Base-by-base conservation (phyloP, 2,888 invertebrate genomes). In the Orthosia gracilis region DNA sequence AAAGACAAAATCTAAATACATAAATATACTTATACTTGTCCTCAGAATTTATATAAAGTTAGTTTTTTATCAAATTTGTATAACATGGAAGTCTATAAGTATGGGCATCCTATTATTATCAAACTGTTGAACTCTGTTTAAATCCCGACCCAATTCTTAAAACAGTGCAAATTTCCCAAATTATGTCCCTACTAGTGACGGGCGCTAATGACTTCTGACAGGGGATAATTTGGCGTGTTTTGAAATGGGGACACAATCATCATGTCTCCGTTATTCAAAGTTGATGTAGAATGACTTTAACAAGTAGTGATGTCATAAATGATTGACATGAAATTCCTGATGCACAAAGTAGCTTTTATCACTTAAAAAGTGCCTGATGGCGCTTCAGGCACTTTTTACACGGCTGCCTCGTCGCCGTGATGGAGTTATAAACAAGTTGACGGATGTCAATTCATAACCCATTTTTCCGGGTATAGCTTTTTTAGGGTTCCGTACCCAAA, bases 191-290 rank as follows among this genome's bases (percentile, higher is more conserved):
- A 69, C 62, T 79, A 45, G 52, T 49, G 31, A 74, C 67, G 31
- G 58, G 13, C 45, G 52, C 9, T 64, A 59, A 79, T 67, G 59
- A 69, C 26, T 47, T 64, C 52, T 70, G 80, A 67, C 69, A 79
- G 15, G 31, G 75, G 69, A 70, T 75, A 70, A 79, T 79, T 70
- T 61, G 55, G 12, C 18, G 55, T 73, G 68, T 78, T 73, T 72
- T 47, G 45, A 67, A 59, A 50, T 45, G 17, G 26, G 67, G 13
- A 47, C 17, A 47, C 45, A n/a, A n/a, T n/a, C n/a, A 18, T 52
- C 57, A 26, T 50, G 9, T 17, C 47, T 52, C 15, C n/a, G 31
- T 58, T 58, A 23, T 57, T 31, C 17, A 17, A 50, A 52, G 58
- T 76, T 64, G 5, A 52, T 31, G 40, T 40, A 40, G 17, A 68